phyloP scores from a whole-genome alignment of 2,113 vertebrate species.

The Abramis brama region DNA sequence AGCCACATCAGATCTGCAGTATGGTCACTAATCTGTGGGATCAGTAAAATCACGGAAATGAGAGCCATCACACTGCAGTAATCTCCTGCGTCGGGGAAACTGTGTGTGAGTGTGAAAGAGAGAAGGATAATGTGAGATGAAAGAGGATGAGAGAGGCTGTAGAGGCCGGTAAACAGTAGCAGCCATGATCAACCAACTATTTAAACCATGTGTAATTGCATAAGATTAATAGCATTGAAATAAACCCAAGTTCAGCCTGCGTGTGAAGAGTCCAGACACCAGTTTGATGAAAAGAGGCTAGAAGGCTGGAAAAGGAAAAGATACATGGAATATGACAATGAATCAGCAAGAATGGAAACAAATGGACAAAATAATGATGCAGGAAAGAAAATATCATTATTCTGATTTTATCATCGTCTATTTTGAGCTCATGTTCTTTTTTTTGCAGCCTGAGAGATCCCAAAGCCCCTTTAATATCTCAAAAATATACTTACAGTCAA shows the following conservation, averaged over 20 bases:
- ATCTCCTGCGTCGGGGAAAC: constrained; percentile 1
- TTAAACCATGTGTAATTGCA: background rate
- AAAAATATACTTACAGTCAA: background rate
- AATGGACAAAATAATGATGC: background rate
- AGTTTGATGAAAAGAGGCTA: background rate
- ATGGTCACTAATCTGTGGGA: constrained; percentile 27
- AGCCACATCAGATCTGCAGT: background rate
- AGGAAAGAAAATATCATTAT: background rate
- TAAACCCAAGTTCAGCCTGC: background rate
- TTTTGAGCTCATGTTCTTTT: background rate
- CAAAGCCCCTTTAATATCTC: background rate
- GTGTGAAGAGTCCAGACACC: background rate
- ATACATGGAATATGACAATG: background rate
- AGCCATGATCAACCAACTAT: constrained; percentile 23
- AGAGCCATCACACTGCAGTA: constrained; percentile 18
- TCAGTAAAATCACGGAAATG: constrained; percentile 28
- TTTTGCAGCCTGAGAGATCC: background rate
- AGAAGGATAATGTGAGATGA: background rate
- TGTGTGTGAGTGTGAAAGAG: background rate
- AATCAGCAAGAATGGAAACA: background rate
- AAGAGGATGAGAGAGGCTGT: background rate
- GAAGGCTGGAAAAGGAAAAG: background rate
- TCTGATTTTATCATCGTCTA: background rate
- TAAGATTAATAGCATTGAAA: background rate
- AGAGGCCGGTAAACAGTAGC: background rate